Conservation (phyloP, 2,888 invertebrate genomes). For the Apotomis turbidana region DNA sequence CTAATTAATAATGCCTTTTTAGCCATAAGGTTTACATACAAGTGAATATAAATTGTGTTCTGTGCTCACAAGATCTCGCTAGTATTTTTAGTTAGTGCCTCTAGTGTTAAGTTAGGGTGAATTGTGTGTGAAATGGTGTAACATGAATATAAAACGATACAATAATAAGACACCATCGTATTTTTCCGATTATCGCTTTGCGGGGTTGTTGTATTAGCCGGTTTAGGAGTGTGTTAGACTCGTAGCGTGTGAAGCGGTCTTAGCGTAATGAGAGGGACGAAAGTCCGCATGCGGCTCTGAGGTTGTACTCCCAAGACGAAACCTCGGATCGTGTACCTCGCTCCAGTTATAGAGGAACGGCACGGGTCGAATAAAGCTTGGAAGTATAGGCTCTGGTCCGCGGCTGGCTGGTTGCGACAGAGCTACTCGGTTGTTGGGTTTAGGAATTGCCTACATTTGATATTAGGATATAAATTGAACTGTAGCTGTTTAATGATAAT, state of each 20-base stretch:
- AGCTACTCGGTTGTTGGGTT: not conserved
- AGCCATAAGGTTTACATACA: slow-evolving; percentile 71
- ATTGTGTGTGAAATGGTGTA: slow-evolving; percentile 64
- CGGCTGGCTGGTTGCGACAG: not conserved
- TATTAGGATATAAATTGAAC: too few relatives aligned
- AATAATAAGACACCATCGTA: slow-evolving; percentile 49
- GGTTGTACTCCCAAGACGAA: not conserved
- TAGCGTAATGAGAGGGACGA: slow-evolving; percentile 53
- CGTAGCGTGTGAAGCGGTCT: slow-evolving; percentile 57
- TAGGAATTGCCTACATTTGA: not conserved
- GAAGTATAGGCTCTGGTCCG: not conserved
- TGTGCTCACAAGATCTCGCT: slow-evolving; percentile 83
- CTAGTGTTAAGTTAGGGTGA: slow-evolving; percentile 77
- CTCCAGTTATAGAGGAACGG: not conserved
- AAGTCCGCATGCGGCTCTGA: slow-evolving; percentile 53
- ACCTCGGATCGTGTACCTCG: not conserved
- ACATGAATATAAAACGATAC: slow-evolving; percentile 50
- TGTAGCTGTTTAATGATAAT: not conserved
- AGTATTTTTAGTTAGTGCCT: slow-evolving; percentile 82
- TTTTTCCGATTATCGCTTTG: slow-evolving; percentile 60
- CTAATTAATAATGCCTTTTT: slow-evolving; percentile 71
- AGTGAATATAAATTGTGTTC: slow-evolving; percentile 72
- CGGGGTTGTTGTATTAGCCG: slow-evolving; percentile 47
- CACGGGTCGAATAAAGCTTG: not conserved
- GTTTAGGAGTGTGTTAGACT: slow-evolving; percentile 58